Evolutionary conservation across 2,888 invertebrate species (phyloP), one percentile per base, ranked within the genome.

Genomic region (Ferrisia virgata): DNA sequence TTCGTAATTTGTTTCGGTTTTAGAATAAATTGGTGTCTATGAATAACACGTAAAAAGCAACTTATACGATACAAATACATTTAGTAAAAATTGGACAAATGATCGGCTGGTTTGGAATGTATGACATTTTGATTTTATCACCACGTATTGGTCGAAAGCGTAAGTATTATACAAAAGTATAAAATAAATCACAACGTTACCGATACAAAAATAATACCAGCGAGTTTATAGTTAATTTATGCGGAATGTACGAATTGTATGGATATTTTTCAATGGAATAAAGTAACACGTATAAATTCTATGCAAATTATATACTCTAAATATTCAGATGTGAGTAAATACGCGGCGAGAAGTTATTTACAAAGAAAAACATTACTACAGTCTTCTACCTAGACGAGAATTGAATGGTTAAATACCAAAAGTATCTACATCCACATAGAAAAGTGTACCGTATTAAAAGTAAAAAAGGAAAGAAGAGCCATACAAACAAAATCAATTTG

Each of bases 181-280:
- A 76, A 76, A 76, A 76, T 76, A 76, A 76, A 76, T 76, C 72
- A 76, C 72, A 76, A 76, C 36, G 28, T 76, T 76, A 28, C 72
- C 31, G 18, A 18, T 33, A 36, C 15, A 76, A 33, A 76, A 36
- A 53, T 53, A 53, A 64, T 11, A 64, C 11, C 64, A 5, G 64
- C 28, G 25, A 3, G 22, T 53, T 53, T 22, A 22, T 13, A 53
- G 1, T 2, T 22, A 13, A 9, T 22, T 53, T 64, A 28, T 64
- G 64, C 28, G 28, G 1, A 64, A 28, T 28, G 58, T 43, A 43
- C 43, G n/a, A 43, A 47, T 1, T 53, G 22, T 4, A n/a, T 47
- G 0, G 2, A 47, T 47, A 47, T 5, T 47, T 47, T 18, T 47
- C n/a, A 47, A 47, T n/a, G n/a, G 47, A 47, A 47, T 47, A 47